phyloP scores from a whole-genome alignment of 2,888 invertebrate genomes.

The Scaptomyza reducta region DNA sequence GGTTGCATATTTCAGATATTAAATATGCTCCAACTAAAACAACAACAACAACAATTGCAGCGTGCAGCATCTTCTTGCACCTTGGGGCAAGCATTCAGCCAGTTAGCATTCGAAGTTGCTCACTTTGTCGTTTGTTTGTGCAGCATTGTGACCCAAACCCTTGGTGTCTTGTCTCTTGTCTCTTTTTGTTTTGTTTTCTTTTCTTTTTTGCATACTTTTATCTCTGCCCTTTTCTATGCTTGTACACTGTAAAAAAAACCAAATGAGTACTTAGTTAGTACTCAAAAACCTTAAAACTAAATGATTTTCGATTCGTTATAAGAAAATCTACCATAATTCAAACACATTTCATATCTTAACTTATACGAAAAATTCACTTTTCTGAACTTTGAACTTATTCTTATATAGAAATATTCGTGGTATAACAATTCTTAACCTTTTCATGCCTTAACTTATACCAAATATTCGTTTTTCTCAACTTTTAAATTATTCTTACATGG shows the following conservation, averaged over 20 bases:
- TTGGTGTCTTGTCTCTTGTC: background rate
- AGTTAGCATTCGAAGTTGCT: constrained; percentile 51
- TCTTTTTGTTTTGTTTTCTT: background rate
- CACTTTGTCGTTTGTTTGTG: constrained; percentile 31
- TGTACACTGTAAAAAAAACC: background rate
- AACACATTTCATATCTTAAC: too few species aligned
- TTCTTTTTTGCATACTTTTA: background rate
- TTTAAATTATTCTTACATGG: too few species aligned
- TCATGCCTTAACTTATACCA: too few species aligned
- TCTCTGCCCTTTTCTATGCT: background rate
- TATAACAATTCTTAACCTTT: too few species aligned
- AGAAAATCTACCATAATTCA: too few species aligned
- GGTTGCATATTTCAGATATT: constrained; percentile 47
- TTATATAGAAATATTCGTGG: too few species aligned
- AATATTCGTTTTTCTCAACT: too few species aligned
- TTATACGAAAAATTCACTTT: too few species aligned
- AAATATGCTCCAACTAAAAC: constrained; percentile 32
- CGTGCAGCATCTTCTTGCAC: background rate
- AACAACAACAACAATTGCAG: constrained; percentile 12
- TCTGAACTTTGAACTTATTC: too few species aligned
- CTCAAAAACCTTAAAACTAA: too few species aligned
- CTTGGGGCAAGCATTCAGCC: constrained; percentile 17
- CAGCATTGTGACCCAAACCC: constrained; percentile 18
- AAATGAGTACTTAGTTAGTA: too few species aligned
- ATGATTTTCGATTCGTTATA: too few species aligned